A percentile compares a stretch with the other conserved stretches of the same genome.
Conservation (phyloP, 37 sponge, comb jelly and placozoan species). For the Ephydatia muelleri region DNA sequence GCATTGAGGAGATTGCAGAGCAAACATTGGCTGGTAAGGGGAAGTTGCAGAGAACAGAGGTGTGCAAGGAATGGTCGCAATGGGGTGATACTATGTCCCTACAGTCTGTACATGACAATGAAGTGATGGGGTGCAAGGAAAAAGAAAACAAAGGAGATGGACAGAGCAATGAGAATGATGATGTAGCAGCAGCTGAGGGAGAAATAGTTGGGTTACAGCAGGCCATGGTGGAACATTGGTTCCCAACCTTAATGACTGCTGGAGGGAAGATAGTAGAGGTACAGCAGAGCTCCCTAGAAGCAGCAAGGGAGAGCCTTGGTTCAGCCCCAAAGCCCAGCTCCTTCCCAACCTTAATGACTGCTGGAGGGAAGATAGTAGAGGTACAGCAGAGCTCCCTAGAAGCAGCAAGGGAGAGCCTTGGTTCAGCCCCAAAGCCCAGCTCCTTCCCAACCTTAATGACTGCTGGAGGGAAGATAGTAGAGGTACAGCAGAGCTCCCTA, state of each 20-base stretch:
- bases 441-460: constrained; percentile 59
- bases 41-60: too few species aligned
- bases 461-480: constrained; percentile 48
- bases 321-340: not conserved
- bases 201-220: not conserved
- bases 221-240: not conserved
- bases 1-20: too few species aligned
- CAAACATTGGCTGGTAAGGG: too few species aligned
- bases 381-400: constrained; percentile 13
- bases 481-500: constrained; percentile 25
- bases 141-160: not conserved
- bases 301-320: constrained; percentile 16
- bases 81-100: too few species aligned
- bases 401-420: constrained; percentile 9
- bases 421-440: not conserved
- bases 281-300: constrained; percentile 11
- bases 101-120: too few species aligned
- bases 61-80: too few species aligned
- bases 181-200: not conserved
- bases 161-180: too few species aligned
- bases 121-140: not conserved
- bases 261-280: constrained; percentile 52
- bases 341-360: constrained; percentile 34
- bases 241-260: constrained; percentile 52
- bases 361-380: constrained; percentile 37